Conservation (phyloP, 1,140 invertebrate species). For the Acyrthosiphon pisum region DNA sequence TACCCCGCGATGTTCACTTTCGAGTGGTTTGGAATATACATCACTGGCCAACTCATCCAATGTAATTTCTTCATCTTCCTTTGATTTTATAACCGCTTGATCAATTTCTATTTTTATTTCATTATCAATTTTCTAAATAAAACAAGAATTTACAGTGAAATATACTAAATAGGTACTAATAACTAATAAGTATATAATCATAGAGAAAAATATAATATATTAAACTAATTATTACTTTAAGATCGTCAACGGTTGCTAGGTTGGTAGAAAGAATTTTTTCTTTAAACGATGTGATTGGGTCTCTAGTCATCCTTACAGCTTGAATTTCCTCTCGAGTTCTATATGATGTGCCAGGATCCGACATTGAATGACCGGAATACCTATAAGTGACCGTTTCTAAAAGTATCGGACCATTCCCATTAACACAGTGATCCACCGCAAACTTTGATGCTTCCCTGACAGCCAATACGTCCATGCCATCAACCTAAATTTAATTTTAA, state of each 20-base stretch:
- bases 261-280: conserved; percentile 75
- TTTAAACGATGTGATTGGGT: conserved; percentile 88
- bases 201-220: background rate
- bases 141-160: background rate
- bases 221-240: conserved; percentile 71
- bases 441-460: conserved; percentile 87
- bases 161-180: background rate
- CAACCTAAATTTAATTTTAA: conserved; percentile 70
- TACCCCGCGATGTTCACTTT: conserved; percentile 70
- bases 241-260: conserved; percentile 77
- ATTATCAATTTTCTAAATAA: conserved; percentile 78
- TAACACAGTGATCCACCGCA: conserved; percentile 78
- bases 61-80: conserved; percentile 81
- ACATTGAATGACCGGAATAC: conserved; percentile 83
- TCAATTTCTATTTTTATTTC: conserved; percentile 84
- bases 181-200: background rate
- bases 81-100: conserved; percentile 80
- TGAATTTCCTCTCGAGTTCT: conserved; percentile 88
- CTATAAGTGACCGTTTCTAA: conserved; percentile 87
- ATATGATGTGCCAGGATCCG: conserved; percentile 81
- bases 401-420: conserved; percentile 88
- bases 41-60: conserved; percentile 85
- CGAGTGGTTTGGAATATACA: conserved; percentile 79
- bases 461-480: conserved; percentile 97
- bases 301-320: conserved; percentile 84